Percentiles rank a stretch among this genome's conserved stretches.
Conservation (phyloP, 2,797 vertebrate genomes). For the Schizopygopsis pylzovi region DNA sequence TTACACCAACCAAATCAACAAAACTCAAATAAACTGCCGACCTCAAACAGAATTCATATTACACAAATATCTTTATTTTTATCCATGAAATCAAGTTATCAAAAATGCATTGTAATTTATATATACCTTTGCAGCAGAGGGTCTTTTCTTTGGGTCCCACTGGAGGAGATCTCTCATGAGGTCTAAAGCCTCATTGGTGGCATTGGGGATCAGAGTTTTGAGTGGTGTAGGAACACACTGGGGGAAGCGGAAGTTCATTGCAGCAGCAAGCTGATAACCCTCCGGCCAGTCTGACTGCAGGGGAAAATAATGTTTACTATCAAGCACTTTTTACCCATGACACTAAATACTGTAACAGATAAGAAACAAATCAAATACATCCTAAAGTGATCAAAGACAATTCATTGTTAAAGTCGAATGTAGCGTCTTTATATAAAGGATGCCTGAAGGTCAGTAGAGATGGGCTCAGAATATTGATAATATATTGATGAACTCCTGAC, state of each 20-base stretch:
- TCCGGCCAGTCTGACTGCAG: constrained; percentile 92
- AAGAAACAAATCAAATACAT: background rate
- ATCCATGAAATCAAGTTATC: background rate
- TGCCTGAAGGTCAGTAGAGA: no score
- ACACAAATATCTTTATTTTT: background rate
- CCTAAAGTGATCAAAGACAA: background rate
- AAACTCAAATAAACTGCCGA: background rate
- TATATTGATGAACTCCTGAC: no score
- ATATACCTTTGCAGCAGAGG: constrained; percentile 90
- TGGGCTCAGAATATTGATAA: no score
- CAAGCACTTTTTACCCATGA: background rate
- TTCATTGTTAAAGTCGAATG: background rate
- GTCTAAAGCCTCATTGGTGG: constrained; percentile 89
- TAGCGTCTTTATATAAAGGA: background rate
- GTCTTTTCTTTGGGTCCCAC: constrained; percentile 96
- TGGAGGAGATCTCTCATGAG: constrained; percentile 91
- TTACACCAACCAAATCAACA: background rate
- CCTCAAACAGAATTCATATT: background rate
- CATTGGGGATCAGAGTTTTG: constrained; percentile 96
- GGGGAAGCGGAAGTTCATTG: constrained; percentile 97
- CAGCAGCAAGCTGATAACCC: constrained; percentile 90
- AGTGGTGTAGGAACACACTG: constrained; percentile 94
- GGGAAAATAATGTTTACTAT: constrained; percentile 34
- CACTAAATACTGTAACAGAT: background rate
- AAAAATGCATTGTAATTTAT: background rate